These are phyloP conservation scores for Eucidaris tribuloides DNA, from an alignment of 35 echinoderm and acorn worm genomes.

Conservation along the genomic window DNA sequence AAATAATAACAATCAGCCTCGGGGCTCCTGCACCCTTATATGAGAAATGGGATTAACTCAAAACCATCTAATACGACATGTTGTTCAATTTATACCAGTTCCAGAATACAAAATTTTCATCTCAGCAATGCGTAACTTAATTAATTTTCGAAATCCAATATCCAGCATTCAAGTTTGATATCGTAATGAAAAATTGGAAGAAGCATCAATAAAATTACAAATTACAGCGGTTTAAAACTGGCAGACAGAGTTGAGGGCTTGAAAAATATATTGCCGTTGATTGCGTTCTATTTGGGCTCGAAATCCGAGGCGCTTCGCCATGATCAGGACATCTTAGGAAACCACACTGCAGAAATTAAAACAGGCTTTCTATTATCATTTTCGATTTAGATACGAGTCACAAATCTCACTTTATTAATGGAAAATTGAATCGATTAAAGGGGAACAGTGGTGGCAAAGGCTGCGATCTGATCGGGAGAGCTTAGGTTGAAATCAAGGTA, in stretches of 20 bases:
- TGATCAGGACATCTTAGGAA: conserved; percentile 11
- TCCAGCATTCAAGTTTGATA: background rate
- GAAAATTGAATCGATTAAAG: conserved; percentile 21
- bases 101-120: too few species aligned
- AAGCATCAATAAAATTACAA: conserved; percentile 9
- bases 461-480: background rate
- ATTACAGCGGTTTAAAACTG: background rate
- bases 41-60: too few species aligned
- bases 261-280: conserved; percentile 2
- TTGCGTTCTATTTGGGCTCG: background rate
- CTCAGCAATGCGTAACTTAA: background rate
- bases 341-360: conserved; percentile 3
- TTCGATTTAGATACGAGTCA: background rate
- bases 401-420: conserved; percentile 26
- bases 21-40: too few species aligned
- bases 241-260: background rate
- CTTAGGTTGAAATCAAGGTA: conserved; percentile 21
- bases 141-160: conserved; percentile 6
- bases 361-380: background rate
- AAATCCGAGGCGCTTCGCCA: too few species aligned
- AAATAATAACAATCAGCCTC: too few species aligned
- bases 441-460: background rate
- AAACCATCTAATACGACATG: too few species aligned
- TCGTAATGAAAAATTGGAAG: background rate
- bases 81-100: too few species aligned